Percentiles rank a stretch among this genome's conserved stretches.
phyloP scores from a whole-genome alignment of 2,888 invertebrate species.

The Seira musarum region DNA sequence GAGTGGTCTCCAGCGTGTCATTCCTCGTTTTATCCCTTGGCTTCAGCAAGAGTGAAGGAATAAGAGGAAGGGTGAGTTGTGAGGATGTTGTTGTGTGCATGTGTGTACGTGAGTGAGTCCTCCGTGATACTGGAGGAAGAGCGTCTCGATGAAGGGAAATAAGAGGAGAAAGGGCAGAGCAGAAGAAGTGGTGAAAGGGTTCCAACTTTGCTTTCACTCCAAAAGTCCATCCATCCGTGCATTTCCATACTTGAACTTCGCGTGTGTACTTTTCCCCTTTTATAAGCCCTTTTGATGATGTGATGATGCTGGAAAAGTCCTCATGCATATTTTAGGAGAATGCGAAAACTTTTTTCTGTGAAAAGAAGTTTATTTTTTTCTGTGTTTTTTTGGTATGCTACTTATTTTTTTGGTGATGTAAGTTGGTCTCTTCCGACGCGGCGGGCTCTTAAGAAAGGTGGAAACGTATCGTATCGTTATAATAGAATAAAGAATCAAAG shows the following conservation, averaged over 20 bases:
- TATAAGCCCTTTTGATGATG: constrained; percentile 56
- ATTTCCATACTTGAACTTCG: background rate
- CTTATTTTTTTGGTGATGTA: background rate
- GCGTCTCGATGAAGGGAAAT: constrained; percentile 3
- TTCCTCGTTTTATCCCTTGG: constrained; percentile 10
- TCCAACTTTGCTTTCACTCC: constrained; percentile 1
- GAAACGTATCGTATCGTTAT: background rate
- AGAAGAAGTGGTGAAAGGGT: constrained; percentile 12
- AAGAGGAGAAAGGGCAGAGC: constrained; percentile 19
- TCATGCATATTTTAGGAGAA: constrained; percentile 56
- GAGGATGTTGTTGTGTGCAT: background rate
- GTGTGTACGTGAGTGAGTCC: constrained; percentile 22
- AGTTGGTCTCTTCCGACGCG: background rate
- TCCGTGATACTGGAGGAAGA: constrained; percentile 8
- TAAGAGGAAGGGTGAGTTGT: too few relatives aligned
- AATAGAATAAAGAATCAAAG: constrained; percentile 3
- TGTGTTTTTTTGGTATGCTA: background rate
- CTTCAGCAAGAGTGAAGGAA: background rate
- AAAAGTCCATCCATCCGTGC: background rate
- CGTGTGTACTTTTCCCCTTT: constrained; percentile 11
- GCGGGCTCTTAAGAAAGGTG: background rate
- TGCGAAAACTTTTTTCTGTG: constrained; percentile 44
- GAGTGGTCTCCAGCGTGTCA: constrained; percentile 50
- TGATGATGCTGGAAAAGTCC: constrained; percentile 55
- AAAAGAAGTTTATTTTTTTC: constrained; percentile 10